Evolutionary conservation across 2,113 vertebrate species (phyloP).

Genomic region (Morphnarchus princeps): DNA sequence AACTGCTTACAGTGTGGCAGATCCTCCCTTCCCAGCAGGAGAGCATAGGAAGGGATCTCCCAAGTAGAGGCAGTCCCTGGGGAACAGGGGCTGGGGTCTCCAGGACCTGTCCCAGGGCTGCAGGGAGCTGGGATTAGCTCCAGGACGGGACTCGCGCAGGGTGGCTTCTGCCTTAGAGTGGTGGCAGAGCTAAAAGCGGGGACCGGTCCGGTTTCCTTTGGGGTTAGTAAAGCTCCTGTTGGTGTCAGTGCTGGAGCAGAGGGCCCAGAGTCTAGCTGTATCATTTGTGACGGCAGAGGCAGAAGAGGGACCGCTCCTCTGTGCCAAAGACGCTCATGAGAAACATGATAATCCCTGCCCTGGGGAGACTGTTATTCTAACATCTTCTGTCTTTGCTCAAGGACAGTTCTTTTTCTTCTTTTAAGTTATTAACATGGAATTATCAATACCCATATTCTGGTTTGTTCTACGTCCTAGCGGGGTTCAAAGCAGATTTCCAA

Average conservation of each 20-base stretch:
- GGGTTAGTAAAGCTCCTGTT: neutral
- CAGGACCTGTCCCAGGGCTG: neutral
- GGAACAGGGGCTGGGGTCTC: neutral
- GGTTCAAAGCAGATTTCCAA: neutral
- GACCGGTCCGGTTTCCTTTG: too few relatives aligned
- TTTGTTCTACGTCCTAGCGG: neutral
- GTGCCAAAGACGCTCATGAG: neutral
- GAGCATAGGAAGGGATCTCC: neutral
- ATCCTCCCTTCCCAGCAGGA: neutral
- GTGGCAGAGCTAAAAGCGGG: neutral
- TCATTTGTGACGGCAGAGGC: neutral
- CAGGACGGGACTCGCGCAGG: rapidly evolving
- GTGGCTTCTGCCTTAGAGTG: neutral
- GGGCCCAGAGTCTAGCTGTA: neutral
- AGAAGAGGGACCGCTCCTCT: neutral
- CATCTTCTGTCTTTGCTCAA: neutral
- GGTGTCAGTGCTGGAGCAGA: neutral
- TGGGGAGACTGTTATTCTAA: neutral
- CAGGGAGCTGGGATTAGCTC: neutral
- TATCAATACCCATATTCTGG: neutral
- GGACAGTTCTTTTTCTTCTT: neutral
- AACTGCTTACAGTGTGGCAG: neutral
- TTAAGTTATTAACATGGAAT: neutral
- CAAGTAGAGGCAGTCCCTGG: neutral
- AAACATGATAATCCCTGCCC: neutral